Percentiles rank a stretch among this genome's conserved stretches.
phyloP scores from a whole-genome alignment of 2,113 vertebrate genomes.

The Oryzias woworae region DNA sequence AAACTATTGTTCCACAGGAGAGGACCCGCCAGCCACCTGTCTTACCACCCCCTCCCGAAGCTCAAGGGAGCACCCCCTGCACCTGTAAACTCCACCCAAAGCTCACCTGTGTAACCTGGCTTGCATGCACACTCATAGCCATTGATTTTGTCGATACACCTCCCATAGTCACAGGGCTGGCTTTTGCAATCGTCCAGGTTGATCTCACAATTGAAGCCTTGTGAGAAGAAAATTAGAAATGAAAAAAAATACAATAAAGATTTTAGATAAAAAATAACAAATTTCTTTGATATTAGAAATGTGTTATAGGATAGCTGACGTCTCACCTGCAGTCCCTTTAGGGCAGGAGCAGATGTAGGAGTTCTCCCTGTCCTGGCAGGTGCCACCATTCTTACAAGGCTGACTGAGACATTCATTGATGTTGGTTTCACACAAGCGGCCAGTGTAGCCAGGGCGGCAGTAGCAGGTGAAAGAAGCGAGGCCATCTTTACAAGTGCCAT shows the following conservation, averaged over 20 bases:
- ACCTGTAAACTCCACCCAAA: slow-evolving; percentile 61
- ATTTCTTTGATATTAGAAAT: not conserved
- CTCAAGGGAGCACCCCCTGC: slow-evolving; percentile 56
- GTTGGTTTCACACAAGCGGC: slow-evolving; percentile 91
- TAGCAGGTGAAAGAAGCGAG: slow-evolving; percentile 88
- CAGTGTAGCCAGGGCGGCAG: slow-evolving; percentile 87
- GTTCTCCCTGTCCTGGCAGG: slow-evolving; percentile 90
- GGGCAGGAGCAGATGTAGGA: slow-evolving; percentile 88
- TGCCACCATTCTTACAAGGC: slow-evolving; percentile 90
- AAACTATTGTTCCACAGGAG: slow-evolving; percentile 67
- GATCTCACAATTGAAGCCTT: slow-evolving; percentile 91
- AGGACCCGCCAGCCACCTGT: slow-evolving; percentile 73
- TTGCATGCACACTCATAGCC: slow-evolving; percentile 91
- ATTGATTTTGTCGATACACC: slow-evolving; percentile 92
- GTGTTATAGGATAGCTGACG: not conserved
- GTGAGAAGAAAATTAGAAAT: not conserved
- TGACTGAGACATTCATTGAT: slow-evolving; percentile 94
- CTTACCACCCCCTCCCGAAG: slow-evolving; percentile 55
- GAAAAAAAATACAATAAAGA: not conserved
- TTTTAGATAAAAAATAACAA: not conserved
- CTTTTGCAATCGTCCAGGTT: slow-evolving; percentile 94
- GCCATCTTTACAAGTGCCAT: slow-evolving; percentile 87
- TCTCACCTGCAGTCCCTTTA: slow-evolving; percentile 90
- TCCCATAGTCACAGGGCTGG: slow-evolving; percentile 88
- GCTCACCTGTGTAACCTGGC: slow-evolving; percentile 84